phyloP scores from a whole-genome alignment of 1,140 invertebrate genomes.

The Drosophila subobscura region DNA sequence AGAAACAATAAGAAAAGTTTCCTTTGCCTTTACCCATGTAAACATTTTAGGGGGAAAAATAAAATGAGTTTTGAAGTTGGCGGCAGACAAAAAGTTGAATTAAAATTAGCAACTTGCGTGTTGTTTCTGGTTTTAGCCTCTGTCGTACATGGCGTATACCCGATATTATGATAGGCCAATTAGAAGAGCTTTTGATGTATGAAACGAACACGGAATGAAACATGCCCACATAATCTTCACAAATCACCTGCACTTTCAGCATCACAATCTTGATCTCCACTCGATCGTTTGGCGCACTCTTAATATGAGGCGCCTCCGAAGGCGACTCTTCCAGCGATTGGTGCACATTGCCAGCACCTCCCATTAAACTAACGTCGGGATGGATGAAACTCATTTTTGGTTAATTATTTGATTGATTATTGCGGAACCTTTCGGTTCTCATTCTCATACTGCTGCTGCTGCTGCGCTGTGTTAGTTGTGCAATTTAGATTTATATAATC shows the following conservation, averaged over 20 bases:
- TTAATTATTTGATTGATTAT: slow-evolving; percentile 6
- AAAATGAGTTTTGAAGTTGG: slow-evolving; percentile 46
- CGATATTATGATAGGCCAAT: background rate
- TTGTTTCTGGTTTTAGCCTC: background rate
- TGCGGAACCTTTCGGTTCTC: slow-evolving; percentile 2
- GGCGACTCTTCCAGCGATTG: slow-evolving; percentile 1
- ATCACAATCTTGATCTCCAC: slow-evolving; percentile 72
- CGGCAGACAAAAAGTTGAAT: slow-evolving; percentile 19
- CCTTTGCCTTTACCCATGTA: slow-evolving; percentile 17
- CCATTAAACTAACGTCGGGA: slow-evolving; percentile 59
- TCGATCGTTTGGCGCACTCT: slow-evolving; percentile 22
- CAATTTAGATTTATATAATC: slow-evolving; percentile 67
- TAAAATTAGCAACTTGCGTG: slow-evolving; percentile 31
- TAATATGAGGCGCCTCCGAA: background rate
- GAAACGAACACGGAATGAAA: too few species aligned
- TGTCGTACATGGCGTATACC: slow-evolving; percentile 21
- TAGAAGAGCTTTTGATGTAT: too few species aligned
- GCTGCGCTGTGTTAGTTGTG: slow-evolving; percentile 37
- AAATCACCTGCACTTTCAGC: slow-evolving; percentile 71
- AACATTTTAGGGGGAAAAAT: slow-evolving; percentile 44
- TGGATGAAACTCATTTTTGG: slow-evolving; percentile 71
- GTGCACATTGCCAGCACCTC: background rate
- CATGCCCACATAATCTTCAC: too few species aligned
- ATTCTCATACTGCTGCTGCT: slow-evolving; percentile 28
- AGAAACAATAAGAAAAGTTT: slow-evolving; percentile 43